Evolutionary conservation across 1,140 invertebrate genomes (phyloP).

Genomic region (Drosophila athabasca): DNA sequence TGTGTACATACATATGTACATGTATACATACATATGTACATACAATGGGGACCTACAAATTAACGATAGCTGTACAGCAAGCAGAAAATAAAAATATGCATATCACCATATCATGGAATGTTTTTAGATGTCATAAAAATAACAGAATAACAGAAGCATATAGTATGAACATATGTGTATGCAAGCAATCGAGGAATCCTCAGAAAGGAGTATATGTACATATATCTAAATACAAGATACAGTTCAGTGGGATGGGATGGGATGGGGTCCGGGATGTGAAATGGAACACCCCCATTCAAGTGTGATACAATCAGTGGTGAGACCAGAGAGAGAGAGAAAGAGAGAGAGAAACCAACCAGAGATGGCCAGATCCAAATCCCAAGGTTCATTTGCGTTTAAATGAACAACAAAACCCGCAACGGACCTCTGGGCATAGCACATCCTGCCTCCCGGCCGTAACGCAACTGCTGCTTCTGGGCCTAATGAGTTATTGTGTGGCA

Average conservation of each 20-base stretch:
- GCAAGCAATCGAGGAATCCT: too few relatives aligned
- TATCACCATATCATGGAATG: too few relatives aligned
- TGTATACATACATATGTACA: too few relatives aligned
- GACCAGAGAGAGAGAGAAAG: background rate
- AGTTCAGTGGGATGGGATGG: too few relatives aligned
- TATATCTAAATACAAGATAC: too few relatives aligned
- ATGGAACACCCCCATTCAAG: slow-evolving; percentile 1
- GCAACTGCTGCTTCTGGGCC: slow-evolving; percentile 29
- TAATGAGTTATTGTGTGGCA: slow-evolving; percentile 73
- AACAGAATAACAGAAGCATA: too few relatives aligned
- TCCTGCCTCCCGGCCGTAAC: slow-evolving; percentile 4
- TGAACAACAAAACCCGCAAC: slow-evolving; percentile 44
- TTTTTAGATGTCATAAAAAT: too few relatives aligned
- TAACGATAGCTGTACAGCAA: too few relatives aligned
- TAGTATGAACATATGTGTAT: too few relatives aligned
- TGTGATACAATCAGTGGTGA: slow-evolving; percentile 46
- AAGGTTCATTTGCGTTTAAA: slow-evolving; percentile 73
- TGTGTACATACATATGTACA: too few relatives aligned
- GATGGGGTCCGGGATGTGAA: background rate
- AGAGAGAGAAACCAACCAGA: slow-evolving; percentile 5
- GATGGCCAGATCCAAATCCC: slow-evolving; percentile 45
- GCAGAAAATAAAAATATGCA: too few relatives aligned
- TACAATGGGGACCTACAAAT: background rate
- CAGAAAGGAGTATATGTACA: too few relatives aligned
- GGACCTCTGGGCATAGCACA: slow-evolving; percentile 4